phyloP scores from a whole-genome alignment of 2,113 vertebrate species.

The Chelonoidis abingdonii region DNA sequence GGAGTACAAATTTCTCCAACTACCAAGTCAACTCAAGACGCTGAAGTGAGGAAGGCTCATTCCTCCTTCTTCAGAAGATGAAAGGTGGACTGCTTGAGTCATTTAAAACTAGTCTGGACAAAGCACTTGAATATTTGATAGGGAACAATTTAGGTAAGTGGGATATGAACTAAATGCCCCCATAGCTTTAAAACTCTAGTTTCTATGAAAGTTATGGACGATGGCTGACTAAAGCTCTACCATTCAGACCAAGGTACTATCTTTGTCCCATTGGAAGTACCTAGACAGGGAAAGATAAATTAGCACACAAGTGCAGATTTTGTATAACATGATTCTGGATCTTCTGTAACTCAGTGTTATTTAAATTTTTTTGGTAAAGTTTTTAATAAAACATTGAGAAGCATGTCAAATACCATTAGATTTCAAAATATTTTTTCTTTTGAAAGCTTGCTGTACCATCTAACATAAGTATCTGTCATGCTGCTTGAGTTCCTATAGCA shows the following conservation, averaged over 20 bases:
- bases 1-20: fast-evolving
- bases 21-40: not conserved
- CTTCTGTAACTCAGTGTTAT: constrained; percentile 6
- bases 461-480: constrained; percentile 7
- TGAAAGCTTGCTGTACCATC: not conserved
- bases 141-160: not conserved
- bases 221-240: not conserved
- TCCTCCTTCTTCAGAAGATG: not conserved
- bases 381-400: constrained; percentile 57
- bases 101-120: not conserved
- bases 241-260: not conserved
- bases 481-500: constrained; percentile 25
- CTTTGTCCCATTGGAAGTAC: constrained; percentile 4
- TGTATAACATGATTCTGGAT: constrained; percentile 27
- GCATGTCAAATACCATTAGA: constrained; percentile 32
- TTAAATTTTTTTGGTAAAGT: not conserved
- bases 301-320: constrained; percentile 31
- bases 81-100: not conserved
- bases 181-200: not conserved
- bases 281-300: not conserved
- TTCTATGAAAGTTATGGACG: not conserved
- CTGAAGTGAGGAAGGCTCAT: not conserved
- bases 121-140: not conserved
- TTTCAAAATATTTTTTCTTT: constrained; percentile 38
- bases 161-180: not conserved